Conservation (phyloP, 2,888 invertebrate species). For the Stegana nigrithorax region DNA sequence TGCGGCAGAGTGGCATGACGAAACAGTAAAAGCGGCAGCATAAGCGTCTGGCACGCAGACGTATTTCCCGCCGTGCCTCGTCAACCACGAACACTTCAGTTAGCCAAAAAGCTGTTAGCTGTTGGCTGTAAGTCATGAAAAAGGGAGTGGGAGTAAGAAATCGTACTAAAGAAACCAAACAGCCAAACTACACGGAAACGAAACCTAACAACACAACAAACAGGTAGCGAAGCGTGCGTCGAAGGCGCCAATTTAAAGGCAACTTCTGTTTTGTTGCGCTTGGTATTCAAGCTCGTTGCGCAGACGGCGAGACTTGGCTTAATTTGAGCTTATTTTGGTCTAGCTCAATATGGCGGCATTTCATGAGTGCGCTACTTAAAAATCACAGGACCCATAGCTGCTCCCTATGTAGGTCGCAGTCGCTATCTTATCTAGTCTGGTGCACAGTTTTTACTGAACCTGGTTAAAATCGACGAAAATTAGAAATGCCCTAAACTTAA, state of each 20-base stretch:
- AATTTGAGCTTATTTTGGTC: conserved; percentile 59
- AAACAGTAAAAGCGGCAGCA: too few relatives aligned
- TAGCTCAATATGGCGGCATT: conserved; percentile 39
- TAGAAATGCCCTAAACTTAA: too few relatives aligned
- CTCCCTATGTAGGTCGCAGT: too few relatives aligned
- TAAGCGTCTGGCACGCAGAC: background rate
- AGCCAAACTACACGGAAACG: background rate
- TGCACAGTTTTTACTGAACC: too few relatives aligned
- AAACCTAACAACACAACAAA: background rate
- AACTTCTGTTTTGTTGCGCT: background rate
- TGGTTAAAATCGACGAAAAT: too few relatives aligned
- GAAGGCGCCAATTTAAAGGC: conserved; percentile 1
- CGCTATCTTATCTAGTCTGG: too few relatives aligned
- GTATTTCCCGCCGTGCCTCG: background rate
- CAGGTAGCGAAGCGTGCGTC: background rate
- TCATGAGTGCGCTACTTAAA: background rate
- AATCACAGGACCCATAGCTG: too few relatives aligned
- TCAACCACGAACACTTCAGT: background rate
- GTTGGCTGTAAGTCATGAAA: too few relatives aligned
- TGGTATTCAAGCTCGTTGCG: conserved; percentile 23
- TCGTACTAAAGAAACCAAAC: background rate
- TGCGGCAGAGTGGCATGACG: too few relatives aligned
- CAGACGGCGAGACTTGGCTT: conserved; percentile 56
- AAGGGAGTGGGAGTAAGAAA: too few relatives aligned
- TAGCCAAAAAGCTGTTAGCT: background rate